These are phyloP conservation scores for Phocoena phocoena DNA, from an alignment of 2,113 vertebrate species.

Conservation along the genomic window DNA sequence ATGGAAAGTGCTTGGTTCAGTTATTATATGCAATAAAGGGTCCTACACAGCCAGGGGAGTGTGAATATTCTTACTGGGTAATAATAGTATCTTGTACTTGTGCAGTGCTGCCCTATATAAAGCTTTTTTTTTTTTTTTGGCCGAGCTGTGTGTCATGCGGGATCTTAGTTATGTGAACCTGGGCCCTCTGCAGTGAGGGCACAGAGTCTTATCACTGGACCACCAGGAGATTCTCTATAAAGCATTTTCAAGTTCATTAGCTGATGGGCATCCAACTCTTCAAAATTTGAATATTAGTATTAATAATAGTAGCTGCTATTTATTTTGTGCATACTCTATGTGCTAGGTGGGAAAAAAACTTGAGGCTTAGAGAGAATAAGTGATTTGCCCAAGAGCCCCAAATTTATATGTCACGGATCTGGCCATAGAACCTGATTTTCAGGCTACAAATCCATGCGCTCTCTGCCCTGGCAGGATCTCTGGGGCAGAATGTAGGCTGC, in stretches of 20 bases:
- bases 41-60: not conserved
- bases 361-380: not conserved
- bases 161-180: not conserved
- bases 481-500: not conserved
- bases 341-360: not conserved
- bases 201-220: not conserved
- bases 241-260: conserved; percentile 21
- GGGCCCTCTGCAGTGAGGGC: not conserved
- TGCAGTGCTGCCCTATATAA: not conserved
- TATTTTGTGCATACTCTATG: not conserved
- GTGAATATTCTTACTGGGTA: not conserved
- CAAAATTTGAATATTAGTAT: conserved; percentile 41
- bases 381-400: not conserved
- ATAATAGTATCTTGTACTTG: not conserved
- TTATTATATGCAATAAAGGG: not conserved
- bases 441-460: not conserved
- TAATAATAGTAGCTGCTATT: not conserved
- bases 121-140: not conserved
- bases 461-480: not conserved
- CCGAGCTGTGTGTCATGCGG: not conserved
- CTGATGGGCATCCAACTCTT: not conserved
- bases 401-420: not conserved
- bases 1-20: not conserved
- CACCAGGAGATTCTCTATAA: not conserved
- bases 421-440: not conserved